Evolutionary conservation across 37 sponge, comb jelly and placozoan species (phyloP).

Genomic region (Spongilla lacustris): DNA sequence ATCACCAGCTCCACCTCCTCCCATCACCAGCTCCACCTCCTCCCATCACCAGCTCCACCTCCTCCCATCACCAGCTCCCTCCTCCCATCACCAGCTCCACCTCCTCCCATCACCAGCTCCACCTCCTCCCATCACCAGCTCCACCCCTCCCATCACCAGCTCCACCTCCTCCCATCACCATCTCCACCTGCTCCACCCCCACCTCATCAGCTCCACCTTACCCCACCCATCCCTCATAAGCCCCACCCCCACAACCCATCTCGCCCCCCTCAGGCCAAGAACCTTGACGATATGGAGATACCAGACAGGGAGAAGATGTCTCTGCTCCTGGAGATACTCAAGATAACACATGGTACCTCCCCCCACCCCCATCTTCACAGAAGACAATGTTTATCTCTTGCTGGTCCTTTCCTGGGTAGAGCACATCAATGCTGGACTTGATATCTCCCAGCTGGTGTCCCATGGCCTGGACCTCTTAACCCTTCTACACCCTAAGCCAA

Average conservation of each 20-base stretch:
- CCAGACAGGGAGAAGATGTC: constrained; percentile 52
- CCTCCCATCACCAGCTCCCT: too few relatives aligned
- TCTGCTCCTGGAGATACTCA: constrained; percentile 38
- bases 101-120: too few relatives aligned
- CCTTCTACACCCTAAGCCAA: constrained; percentile 9
- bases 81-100: too few relatives aligned
- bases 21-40: neutral
- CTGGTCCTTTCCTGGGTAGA: constrained; percentile 26
- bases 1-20: neutral
- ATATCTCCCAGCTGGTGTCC: constrained; percentile 53
- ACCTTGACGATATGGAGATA: constrained; percentile 41
- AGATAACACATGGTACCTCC: constrained; percentile 41
- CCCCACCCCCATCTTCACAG: neutral
- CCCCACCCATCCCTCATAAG: too few relatives aligned
- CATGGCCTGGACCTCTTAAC: constrained; percentile 74
- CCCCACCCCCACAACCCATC: too few relatives aligned
- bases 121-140: too few relatives aligned
- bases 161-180: too few relatives aligned
- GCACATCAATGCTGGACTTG: constrained; percentile 49
- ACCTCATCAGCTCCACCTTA: too few relatives aligned
- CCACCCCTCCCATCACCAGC: too few relatives aligned
- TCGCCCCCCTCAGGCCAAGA: constrained; percentile 31
- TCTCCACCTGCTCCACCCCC: too few relatives aligned
- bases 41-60: neutral
- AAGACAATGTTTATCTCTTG: neutral